Conservation (phyloP, 2,113 vertebrate genomes). For the Mustela nigripes region DNA sequence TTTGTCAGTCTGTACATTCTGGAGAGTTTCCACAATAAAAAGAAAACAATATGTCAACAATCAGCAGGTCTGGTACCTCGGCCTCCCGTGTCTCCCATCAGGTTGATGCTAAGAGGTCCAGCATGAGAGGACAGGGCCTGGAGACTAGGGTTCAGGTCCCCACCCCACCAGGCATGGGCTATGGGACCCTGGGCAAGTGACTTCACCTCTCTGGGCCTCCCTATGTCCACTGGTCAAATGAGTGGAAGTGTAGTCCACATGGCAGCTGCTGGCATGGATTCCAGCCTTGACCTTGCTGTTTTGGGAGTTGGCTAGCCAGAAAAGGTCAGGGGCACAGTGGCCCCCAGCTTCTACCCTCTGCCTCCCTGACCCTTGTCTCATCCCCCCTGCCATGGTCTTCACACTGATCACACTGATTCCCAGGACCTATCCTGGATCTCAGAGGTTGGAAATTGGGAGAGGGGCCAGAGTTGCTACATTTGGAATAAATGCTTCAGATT, state of each 20-base stretch:
- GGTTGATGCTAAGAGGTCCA: not conserved
- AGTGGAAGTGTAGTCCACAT: fast-evolving
- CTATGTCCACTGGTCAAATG: not conserved
- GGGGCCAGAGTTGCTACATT: not conserved
- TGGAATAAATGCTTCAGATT: not conserved
- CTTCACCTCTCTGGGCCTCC: not conserved
- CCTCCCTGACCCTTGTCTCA: not conserved
- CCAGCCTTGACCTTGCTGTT: not conserved
- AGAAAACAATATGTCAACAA: not conserved
- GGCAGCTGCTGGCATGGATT: not conserved
- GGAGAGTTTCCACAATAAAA: not conserved
- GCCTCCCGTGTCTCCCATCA: not conserved
- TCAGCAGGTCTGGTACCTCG: not conserved
- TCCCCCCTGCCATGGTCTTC: not conserved
- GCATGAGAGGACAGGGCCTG: too few species aligned
- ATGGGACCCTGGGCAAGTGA: not conserved
- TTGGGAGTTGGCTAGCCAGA: not conserved
- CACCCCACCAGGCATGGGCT: not conserved
- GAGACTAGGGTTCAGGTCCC: not conserved
- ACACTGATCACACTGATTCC: too few species aligned
- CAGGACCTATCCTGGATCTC: not conserved
- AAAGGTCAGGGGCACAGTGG: not conserved
- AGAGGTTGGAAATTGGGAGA: not conserved
- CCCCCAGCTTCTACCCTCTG: not conserved
- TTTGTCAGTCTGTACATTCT: not conserved